phyloP scores from a whole-genome alignment of 2,113 vertebrate genomes.

The Amphiprion ocellaris region DNA sequence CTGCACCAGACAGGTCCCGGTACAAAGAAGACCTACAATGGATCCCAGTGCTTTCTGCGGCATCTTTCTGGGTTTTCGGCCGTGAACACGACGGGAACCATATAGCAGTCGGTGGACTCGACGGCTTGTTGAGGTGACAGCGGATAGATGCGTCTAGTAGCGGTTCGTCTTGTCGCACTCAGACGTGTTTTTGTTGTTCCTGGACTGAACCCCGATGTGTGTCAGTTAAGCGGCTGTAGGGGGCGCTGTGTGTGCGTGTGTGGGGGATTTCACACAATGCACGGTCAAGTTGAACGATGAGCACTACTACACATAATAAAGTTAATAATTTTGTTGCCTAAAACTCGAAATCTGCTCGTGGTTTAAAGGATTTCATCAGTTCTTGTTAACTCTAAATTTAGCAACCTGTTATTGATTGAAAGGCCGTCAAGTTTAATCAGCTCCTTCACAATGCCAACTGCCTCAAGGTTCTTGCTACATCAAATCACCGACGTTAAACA shows the following conservation, averaged over 20 bases:
- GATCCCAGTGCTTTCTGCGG: conserved; percentile 84
- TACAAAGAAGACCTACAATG: conserved; percentile 84
- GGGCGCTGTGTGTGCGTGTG: too few relatives aligned
- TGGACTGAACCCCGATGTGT: neutral
- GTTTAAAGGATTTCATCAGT: too few relatives aligned
- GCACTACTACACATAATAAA: neutral
- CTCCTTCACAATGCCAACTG: too few relatives aligned
- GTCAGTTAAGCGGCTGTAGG: too few relatives aligned
- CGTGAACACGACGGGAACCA: conserved; percentile 71
- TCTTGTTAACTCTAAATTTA: too few relatives aligned
- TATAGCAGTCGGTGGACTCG: conserved; percentile 67
- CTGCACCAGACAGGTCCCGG: conserved; percentile 84
- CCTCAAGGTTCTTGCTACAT: too few relatives aligned
- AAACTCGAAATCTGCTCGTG: too few relatives aligned
- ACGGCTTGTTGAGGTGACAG: conserved; percentile 35
- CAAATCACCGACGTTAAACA: too few relatives aligned
- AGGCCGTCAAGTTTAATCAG: too few relatives aligned
- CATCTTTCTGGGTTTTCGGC: conserved; percentile 83
- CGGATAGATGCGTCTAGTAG: conserved; percentile 28
- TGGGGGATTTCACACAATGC: neutral
- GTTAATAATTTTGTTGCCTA: too few relatives aligned
- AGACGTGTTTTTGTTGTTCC: conserved; percentile 79
- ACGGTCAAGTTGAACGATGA: neutral
- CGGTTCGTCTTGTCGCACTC: conserved; percentile 20
- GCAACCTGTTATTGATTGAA: too few relatives aligned